Conservation (phyloP, 2,888 invertebrate species). For the Latheticus oryzae region DNA sequence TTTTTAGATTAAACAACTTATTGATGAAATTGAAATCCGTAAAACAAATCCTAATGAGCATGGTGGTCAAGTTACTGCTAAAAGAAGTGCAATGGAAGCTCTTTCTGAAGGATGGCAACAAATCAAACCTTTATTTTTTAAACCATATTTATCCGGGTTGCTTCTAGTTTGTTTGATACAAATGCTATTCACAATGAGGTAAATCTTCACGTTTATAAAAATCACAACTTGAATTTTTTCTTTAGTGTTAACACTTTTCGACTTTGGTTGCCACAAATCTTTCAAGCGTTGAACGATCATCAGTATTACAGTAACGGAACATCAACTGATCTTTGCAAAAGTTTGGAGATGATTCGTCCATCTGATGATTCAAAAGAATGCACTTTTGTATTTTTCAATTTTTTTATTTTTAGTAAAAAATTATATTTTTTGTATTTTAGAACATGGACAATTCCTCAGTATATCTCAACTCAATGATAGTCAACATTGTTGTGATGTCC, state of each 20-base stretch:
- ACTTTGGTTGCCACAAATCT: constrained; percentile 88
- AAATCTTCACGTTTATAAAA: constrained; percentile 52
- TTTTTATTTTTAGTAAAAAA: background rate
- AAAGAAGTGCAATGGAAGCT: constrained; percentile 63
- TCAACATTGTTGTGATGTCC: constrained; percentile 72
- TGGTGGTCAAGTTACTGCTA: constrained; percentile 56
- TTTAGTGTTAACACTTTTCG: constrained; percentile 78
- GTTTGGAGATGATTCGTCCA: constrained; percentile 65
- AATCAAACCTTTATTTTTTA: constrained; percentile 73
- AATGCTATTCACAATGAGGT: constrained; percentile 76
- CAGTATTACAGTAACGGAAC: constrained; percentile 54
- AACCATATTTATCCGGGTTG: constrained; percentile 73
- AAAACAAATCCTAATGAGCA: constrained; percentile 47
- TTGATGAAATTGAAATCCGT: constrained; percentile 56
- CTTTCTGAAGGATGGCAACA: constrained; percentile 72
- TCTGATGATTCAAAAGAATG: background rate
- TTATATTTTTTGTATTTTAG: constrained; percentile 46
- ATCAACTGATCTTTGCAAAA: constrained; percentile 64
- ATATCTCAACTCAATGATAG: constrained; percentile 77
- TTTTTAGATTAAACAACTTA: constrained; percentile 60
- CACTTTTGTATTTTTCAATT: background rate
- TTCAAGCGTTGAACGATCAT: constrained; percentile 73
- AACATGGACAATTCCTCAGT: constrained; percentile 63
- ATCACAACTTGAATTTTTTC: background rate
- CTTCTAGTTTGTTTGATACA: constrained; percentile 74